phyloP scores from a whole-genome alignment of 2,797 vertebrate species.

The Argya squamiceps region DNA sequence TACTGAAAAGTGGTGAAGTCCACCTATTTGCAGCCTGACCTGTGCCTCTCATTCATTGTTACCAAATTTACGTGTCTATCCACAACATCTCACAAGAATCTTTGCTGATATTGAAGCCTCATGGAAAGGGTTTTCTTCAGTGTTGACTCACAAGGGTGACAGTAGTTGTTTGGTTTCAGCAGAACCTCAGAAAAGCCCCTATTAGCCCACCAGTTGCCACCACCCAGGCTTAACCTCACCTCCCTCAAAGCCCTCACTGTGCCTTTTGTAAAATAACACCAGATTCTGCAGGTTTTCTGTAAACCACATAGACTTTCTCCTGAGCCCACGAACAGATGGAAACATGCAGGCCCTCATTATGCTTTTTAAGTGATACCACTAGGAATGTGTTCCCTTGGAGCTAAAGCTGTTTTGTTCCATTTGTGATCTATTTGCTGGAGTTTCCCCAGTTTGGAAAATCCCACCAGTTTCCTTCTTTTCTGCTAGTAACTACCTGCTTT shows the following conservation, averaged over 20 bases:
- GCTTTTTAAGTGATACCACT: neutral
- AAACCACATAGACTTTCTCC: neutral
- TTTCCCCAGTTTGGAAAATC: conserved; percentile 38
- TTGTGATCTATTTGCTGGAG: neutral
- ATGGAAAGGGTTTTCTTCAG: neutral
- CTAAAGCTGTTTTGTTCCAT: conserved; percentile 30
- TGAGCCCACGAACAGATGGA: neutral
- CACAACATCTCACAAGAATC: accelerated
- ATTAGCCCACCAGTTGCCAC: neutral
- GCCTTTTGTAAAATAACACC: neutral
- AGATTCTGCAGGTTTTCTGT: neutral
- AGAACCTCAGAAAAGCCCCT: neutral
- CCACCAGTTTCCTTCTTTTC: conserved; percentile 14
- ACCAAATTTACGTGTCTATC: neutral
- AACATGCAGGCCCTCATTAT: neutral
- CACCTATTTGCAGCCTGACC: neutral
- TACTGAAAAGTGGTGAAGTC: neutral
- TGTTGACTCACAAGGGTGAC: neutral
- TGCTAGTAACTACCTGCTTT: conserved; percentile 40
- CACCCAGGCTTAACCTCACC: neutral
- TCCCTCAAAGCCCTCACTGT: neutral
- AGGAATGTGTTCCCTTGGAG: conserved; percentile 27
- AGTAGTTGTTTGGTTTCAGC: neutral
- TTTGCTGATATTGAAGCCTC: neutral
- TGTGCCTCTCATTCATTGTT: neutral